phyloP scores from a whole-genome alignment of 2,113 vertebrate species.

The Tragelaphus buxtoni region DNA sequence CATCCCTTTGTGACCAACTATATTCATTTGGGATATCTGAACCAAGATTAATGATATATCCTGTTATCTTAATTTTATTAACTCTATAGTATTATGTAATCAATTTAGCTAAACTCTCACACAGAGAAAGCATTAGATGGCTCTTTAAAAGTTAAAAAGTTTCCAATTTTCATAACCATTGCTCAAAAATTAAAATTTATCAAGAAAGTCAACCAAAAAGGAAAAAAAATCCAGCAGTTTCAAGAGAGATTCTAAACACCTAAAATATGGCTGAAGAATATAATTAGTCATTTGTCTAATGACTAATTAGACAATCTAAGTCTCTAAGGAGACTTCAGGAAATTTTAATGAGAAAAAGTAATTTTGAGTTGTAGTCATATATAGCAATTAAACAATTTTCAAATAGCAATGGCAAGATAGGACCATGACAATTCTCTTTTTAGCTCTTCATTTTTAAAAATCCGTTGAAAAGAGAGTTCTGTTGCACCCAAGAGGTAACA shows the following conservation, averaged over 20 bases:
- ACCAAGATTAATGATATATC: neutral
- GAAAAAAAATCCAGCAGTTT: neutral
- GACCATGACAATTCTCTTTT: neutral
- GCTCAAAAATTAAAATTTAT: neutral
- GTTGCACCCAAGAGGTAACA: neutral
- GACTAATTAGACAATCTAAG: too few relatives aligned
- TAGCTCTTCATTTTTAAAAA: conserved; percentile 15
- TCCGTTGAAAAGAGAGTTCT: neutral
- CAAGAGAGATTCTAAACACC: neutral
- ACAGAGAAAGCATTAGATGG: neutral
- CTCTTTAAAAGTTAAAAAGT: conserved; percentile 1
- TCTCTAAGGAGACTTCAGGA: neutral
- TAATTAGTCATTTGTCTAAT: neutral
- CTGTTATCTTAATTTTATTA: conserved; percentile 15
- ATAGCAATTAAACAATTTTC: neutral
- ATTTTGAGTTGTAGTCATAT: neutral
- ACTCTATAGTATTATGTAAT: neutral
- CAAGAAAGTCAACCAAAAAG: neutral
- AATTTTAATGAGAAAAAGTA: neutral
- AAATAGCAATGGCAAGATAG: neutral
- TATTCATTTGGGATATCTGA: neutral
- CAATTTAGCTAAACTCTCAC: neutral
- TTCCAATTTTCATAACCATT: neutral
- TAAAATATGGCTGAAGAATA: neutral
- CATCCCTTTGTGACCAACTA: neutral